phyloP scores from a whole-genome alignment of 1,140 invertebrate genomes.

The Ceratitis capitata region DNA sequence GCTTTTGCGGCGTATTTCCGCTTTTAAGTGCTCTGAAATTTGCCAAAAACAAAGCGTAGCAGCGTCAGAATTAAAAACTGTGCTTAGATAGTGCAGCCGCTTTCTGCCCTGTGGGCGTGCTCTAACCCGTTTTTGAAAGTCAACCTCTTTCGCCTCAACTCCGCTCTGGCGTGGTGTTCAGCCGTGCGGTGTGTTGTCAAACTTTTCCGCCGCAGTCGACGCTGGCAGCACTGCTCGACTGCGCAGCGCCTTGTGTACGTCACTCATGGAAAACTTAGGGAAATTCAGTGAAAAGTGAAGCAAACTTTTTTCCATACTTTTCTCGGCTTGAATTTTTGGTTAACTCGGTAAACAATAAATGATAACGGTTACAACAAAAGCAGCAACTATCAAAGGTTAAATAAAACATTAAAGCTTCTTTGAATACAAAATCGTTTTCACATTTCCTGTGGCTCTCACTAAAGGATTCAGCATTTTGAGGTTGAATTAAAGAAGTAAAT shows the following conservation, averaged over 20 bases:
- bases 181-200: conserved; percentile 2
- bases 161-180: not conserved
- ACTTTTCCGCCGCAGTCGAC: conserved; percentile 27
- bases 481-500: no score
- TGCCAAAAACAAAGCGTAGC: conserved; percentile 23
- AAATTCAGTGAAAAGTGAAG: conserved; percentile 30
- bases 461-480: no score
- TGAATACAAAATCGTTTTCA: no score
- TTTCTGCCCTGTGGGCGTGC: not conserved
- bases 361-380: not conserved
- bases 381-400: not conserved
- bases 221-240: not conserved
- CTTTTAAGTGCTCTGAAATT: conserved; percentile 30
- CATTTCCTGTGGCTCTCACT: no score
- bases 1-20: conserved; percentile 4
- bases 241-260: not conserved
- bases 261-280: conserved; percentile 32
- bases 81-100: not conserved
- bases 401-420: no score
- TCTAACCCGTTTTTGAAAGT: conserved; percentile 33
- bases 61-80: not conserved
- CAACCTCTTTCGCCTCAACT: not conserved
- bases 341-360: conserved; percentile 27
- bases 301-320: conserved; percentile 31
- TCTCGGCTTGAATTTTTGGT: not conserved